These are phyloP conservation scores for Xiphophorus maculatus DNA, from an alignment of 2,113 vertebrate genomes.

Conservation along the genomic window DNA sequence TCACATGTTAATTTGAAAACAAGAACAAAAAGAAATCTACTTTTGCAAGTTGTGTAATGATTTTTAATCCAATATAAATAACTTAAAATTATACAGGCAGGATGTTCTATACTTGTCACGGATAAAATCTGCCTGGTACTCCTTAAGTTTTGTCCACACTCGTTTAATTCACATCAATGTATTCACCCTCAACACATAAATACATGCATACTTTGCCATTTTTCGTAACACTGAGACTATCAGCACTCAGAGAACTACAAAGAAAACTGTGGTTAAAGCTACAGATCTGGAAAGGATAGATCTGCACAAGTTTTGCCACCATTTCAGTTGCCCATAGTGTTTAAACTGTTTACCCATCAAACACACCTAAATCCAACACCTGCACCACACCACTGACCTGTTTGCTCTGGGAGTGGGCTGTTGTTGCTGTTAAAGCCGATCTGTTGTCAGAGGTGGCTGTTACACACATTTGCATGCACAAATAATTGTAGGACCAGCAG, in stretches of 20 bases:
- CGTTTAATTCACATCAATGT: too few species aligned
- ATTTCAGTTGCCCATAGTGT: slow-evolving; percentile 40
- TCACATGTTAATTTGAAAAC: background rate
- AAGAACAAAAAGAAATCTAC: background rate
- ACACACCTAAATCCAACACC: slow-evolving; percentile 35
- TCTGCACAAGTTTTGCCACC: slow-evolving; percentile 1
- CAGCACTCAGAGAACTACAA: background rate
- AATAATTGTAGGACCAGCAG: too few species aligned
- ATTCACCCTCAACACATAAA: background rate
- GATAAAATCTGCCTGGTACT: too few species aligned
- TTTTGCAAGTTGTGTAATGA: background rate
- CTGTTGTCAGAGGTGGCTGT: background rate
- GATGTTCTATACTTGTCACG: too few species aligned
- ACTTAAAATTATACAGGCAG: too few species aligned
- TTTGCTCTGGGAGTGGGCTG: slow-evolving; percentile 33
- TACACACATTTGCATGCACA: too few species aligned
- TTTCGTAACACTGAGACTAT: background rate
- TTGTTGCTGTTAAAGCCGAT: slow-evolving; percentile 17
- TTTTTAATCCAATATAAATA: too few species aligned
- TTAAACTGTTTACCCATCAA: slow-evolving; percentile 29
- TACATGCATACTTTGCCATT: background rate
- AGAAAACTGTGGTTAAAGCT: background rate
- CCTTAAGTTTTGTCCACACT: too few species aligned
- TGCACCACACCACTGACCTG: slow-evolving; percentile 47
- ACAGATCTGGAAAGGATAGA: background rate